Conservation (phyloP, 2,888 invertebrate species). For the Scaptomyza reducta region DNA sequence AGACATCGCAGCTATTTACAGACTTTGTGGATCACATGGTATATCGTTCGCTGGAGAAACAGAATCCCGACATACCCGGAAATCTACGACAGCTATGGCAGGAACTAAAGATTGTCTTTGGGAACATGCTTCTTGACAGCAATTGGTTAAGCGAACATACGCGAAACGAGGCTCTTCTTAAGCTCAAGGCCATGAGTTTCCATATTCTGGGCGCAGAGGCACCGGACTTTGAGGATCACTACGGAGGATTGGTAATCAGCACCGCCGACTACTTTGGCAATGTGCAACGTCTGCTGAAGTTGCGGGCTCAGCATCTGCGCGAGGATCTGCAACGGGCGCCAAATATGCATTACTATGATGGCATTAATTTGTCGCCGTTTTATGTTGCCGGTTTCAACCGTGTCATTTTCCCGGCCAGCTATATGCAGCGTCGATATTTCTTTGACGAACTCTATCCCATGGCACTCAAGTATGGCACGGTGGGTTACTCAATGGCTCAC, state of each 20-base stretch:
- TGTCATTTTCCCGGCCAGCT: constrained; percentile 71
- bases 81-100: constrained; percentile 69
- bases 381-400: constrained; percentile 70
- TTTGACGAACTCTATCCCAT: constrained; percentile 79
- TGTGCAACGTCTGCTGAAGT: constrained; percentile 61
- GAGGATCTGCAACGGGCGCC: constrained; percentile 55
- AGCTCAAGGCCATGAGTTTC: constrained; percentile 71
- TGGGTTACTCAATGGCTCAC: constrained; percentile 80
- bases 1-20: constrained; percentile 64
- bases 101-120: constrained; percentile 70
- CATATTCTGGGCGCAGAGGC: constrained; percentile 61
- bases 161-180: constrained; percentile 65
- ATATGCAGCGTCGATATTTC: constrained; percentile 77
- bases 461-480: constrained; percentile 76
- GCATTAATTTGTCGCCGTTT: constrained; percentile 60
- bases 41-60: constrained; percentile 58
- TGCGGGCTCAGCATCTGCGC: constrained; percentile 60
- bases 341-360: constrained; percentile 45
- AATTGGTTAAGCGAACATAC: constrained; percentile 69
- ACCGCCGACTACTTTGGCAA: constrained; percentile 75
- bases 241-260: constrained; percentile 61
- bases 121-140: constrained; percentile 46
- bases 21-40: constrained; percentile 78
- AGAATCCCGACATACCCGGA: constrained; percentile 55
- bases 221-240: constrained; percentile 66